phyloP scores from a whole-genome alignment of 2,113 vertebrate species.

The Naja naja region DNA sequence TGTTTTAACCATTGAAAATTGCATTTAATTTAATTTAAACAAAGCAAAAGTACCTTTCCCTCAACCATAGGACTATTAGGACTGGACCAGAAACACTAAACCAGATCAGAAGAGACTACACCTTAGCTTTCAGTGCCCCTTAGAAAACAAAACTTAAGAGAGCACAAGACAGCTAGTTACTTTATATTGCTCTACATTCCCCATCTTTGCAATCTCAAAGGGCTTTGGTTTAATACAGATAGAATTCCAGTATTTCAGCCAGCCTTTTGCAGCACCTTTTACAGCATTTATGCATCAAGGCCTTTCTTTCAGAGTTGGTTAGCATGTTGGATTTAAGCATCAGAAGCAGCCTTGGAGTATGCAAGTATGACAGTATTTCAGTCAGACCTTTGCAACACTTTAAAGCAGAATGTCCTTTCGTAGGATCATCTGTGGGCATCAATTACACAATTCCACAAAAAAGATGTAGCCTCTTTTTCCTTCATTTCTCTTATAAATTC shows the following conservation, averaged over 20 bases:
- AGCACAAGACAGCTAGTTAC: background rate
- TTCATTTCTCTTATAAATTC: background rate
- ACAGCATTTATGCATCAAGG: background rate
- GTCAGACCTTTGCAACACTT: background rate
- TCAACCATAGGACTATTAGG: background rate
- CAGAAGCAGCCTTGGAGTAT: background rate
- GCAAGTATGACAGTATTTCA: background rate
- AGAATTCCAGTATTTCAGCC: background rate
- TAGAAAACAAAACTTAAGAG: background rate
- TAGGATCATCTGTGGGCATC: background rate
- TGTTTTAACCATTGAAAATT: background rate
- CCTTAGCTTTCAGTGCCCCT: background rate
- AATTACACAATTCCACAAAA: background rate
- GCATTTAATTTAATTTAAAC: background rate
- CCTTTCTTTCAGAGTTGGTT: background rate
- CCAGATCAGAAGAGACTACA: background rate
- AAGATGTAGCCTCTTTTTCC: background rate
- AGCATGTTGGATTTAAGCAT: background rate
- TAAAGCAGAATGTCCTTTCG: background rate
- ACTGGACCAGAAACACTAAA: background rate
- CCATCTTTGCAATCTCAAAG: background rate
- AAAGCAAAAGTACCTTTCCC: background rate
- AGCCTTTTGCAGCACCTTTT: background rate
- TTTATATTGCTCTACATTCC: background rate
- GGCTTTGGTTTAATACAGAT: background rate